Evolutionary conservation across 2,888 invertebrate genomes (phyloP).

Genomic region (Conistra vaccinii): DNA sequence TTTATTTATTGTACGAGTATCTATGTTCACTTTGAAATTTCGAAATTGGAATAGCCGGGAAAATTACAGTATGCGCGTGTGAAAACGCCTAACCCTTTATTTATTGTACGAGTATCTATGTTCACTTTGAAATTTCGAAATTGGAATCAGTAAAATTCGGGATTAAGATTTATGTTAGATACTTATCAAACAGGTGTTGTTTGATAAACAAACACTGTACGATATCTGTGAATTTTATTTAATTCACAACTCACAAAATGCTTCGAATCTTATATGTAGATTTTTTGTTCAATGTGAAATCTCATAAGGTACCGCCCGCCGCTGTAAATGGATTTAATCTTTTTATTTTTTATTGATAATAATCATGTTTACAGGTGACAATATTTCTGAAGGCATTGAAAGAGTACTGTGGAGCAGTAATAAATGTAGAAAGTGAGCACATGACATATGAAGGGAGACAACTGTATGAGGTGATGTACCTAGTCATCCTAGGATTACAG

Average conservation of each 20-base stretch:
- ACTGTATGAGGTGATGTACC: constrained; percentile 80
- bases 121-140: not conserved
- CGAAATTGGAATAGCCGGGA: not conserved
- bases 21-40: not conserved
- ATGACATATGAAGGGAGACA: constrained; percentile 77
- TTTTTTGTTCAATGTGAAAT: not conserved
- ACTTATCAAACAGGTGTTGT: not conserved
- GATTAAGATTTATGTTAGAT: not conserved
- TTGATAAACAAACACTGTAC: not conserved
- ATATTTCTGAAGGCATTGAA: constrained; percentile 80
- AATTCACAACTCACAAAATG: not conserved
- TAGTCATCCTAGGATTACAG: not conserved
- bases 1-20: not conserved
- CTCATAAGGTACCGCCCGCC: too few species aligned
- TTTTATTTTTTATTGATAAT: not conserved
- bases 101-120: not conserved
- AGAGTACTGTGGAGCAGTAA: constrained; percentile 73
- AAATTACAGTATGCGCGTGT: not conserved
- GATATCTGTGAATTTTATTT: not conserved
- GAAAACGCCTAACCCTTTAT: too few species aligned
- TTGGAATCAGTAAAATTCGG: not conserved
- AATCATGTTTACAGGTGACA: constrained; percentile 74
- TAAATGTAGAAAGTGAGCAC: constrained; percentile 66
- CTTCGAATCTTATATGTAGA: not conserved
- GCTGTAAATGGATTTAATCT: not conserved